Evolutionary conservation across 1,140 invertebrate genomes (phyloP).

Genomic region (Drosophila grimshawi): DNA sequence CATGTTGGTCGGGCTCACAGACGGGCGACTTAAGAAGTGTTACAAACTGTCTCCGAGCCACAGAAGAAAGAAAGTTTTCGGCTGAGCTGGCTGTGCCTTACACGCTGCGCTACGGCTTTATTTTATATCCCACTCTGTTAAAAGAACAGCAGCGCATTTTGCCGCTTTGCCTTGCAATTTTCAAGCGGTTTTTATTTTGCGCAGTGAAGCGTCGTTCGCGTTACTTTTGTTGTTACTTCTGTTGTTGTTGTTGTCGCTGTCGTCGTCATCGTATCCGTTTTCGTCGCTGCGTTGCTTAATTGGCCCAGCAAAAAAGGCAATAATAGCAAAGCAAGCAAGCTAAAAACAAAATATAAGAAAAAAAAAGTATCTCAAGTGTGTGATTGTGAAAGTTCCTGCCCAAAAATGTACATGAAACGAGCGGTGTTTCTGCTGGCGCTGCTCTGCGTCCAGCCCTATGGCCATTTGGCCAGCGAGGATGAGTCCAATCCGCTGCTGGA

Average conservation of each 20-base stretch:
- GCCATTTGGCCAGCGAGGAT: slow-evolving; percentile 80
- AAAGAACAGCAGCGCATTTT: slow-evolving; percentile 21
- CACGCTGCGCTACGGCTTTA: slow-evolving; percentile 13
- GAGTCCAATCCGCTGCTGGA: slow-evolving; percentile 86
- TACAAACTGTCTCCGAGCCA: slow-evolving; percentile 61
- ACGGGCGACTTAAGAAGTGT: slow-evolving; percentile 77
- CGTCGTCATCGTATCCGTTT: slow-evolving; percentile 22
- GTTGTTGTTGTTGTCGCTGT: slow-evolving; percentile 15
- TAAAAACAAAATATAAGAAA: slow-evolving; percentile 17
- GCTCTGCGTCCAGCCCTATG: slow-evolving; percentile 73
- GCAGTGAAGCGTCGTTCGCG: slow-evolving; percentile 69
- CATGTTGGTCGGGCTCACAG: slow-evolving; percentile 58
- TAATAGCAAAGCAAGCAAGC: slow-evolving; percentile 8
- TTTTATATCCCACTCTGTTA: neutral
- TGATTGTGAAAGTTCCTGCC: slow-evolving; percentile 83
- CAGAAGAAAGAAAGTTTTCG: slow-evolving; percentile 84
- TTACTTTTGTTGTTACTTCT: slow-evolving; percentile 3
- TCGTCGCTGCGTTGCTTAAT: slow-evolving; percentile 73
- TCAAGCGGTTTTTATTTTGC: slow-evolving; percentile 59
- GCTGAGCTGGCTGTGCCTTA: slow-evolving; percentile 62
- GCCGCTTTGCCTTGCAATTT: slow-evolving; percentile 35
- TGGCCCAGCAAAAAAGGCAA: slow-evolving; percentile 50
- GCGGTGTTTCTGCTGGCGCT: slow-evolving; percentile 69
- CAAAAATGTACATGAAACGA: slow-evolving; percentile 74
- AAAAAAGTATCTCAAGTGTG: slow-evolving; percentile 75